phyloP scores from a whole-genome alignment of 2,113 vertebrate species.

The Anseranas semipalmata region DNA sequence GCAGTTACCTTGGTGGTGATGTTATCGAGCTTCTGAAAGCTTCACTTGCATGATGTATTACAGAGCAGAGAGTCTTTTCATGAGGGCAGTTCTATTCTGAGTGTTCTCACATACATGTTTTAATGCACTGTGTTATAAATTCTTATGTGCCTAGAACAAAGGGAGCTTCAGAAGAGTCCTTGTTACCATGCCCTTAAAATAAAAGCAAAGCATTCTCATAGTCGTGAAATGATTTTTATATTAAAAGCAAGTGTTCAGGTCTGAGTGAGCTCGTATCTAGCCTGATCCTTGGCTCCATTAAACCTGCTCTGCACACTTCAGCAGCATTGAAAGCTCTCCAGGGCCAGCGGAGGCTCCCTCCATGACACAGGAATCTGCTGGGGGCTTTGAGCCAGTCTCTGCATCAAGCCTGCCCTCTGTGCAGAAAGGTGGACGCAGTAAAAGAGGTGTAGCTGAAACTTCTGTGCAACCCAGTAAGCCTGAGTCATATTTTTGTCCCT shows the following conservation, averaged over 20 bases:
- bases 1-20: background rate
- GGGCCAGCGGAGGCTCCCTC: background rate
- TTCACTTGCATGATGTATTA: background rate
- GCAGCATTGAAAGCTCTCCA: background rate
- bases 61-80: background rate
- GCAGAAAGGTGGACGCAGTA: background rate
- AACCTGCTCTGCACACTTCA: background rate
- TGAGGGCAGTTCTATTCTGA: background rate
- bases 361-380: background rate
- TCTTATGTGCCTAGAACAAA: background rate
- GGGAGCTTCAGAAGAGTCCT: background rate
- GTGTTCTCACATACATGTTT: background rate
- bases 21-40: background rate
- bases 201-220: background rate
- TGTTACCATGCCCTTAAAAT: background rate
- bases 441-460: background rate
- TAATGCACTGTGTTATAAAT: background rate
- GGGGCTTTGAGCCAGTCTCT: background rate
- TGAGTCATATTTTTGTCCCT: background rate
- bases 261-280: fast-evolving
- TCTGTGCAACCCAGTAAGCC: background rate
- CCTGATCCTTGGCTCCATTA: fast-evolving
- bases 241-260: background rate
- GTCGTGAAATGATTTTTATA: background rate
- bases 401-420: background rate